Conservation (phyloP, 2,797 vertebrate genomes). For the Acanthurus leucopareius region DNA sequence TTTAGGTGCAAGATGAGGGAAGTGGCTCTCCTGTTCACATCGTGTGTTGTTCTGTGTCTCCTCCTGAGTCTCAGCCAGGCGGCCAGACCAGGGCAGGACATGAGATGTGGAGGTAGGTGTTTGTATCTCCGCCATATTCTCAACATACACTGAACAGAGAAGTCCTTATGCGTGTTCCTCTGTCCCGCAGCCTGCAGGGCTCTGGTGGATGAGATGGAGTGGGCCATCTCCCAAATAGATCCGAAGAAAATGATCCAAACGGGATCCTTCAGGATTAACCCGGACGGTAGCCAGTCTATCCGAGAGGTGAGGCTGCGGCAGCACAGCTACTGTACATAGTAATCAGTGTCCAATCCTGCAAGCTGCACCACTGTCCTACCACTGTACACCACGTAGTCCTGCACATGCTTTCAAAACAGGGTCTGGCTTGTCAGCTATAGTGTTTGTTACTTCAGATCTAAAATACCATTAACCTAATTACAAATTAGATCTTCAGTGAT, state of each 20-base stretch:
- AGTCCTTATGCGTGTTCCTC: background rate
- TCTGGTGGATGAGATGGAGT: constrained; percentile 96
- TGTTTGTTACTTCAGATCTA: no score
- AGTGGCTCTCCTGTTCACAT: constrained; percentile 49
- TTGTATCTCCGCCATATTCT: background rate
- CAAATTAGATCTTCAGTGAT: background rate
- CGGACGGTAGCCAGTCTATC: constrained; percentile 95
- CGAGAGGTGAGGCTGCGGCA: constrained; percentile 88
- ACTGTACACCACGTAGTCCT: background rate
- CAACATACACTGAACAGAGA: background rate
- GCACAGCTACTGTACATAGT: constrained; percentile 33
- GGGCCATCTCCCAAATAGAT: constrained; percentile 93
- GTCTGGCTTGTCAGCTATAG: background rate
- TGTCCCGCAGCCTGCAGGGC: constrained; percentile 91
- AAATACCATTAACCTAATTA: no score
- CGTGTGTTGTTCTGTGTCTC: constrained; percentile 78
- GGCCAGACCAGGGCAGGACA: constrained; percentile 91
- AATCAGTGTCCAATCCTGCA: background rate
- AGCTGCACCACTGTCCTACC: background rate
- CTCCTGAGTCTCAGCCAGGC: constrained; percentile 79
- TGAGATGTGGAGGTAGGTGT: constrained; percentile 92
- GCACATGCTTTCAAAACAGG: background rate
- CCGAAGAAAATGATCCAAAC: constrained; percentile 96
- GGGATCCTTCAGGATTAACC: constrained; percentile 97
- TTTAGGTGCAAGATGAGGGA: constrained; percentile 79